These are phyloP conservation scores for Elaphurus davidianus DNA, from an alignment of 2,113 vertebrate species.

Conservation along the genomic window DNA sequence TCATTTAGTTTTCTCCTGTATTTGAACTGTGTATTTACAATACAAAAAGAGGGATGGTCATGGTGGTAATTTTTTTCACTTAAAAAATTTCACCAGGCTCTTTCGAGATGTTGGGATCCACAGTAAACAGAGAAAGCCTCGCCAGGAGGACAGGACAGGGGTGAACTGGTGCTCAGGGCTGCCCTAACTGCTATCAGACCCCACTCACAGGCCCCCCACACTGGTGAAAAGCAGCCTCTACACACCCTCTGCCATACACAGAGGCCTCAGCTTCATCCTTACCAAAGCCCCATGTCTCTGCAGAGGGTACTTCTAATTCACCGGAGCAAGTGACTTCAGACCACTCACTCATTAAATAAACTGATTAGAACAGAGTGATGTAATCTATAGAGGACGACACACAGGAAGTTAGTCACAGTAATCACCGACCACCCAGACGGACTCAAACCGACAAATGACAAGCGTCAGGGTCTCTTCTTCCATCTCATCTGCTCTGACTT, in stretches of 20 bases:
- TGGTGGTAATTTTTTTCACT: background rate
- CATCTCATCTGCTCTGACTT: background rate
- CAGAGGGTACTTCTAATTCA: background rate
- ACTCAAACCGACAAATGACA: background rate
- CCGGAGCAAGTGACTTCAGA: background rate
- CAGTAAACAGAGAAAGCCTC: background rate
- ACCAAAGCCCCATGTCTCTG: background rate
- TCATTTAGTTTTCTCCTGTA: background rate
- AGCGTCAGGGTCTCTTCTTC: background rate
- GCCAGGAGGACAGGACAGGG: background rate
- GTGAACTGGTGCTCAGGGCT: rapidly evolving
- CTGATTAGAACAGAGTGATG: background rate
- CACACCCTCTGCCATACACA: background rate
- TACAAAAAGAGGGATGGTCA: background rate
- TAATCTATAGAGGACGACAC: background rate
- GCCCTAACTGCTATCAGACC: rapidly evolving
- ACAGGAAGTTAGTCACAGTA: background rate
- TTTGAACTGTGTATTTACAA: background rate
- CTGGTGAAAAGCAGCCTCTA: rapidly evolving
- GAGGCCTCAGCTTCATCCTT: background rate
- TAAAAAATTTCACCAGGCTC: background rate
- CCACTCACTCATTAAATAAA: background rate
- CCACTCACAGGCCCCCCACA: background rate
- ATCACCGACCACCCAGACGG: background rate
- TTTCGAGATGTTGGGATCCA: background rate